Percentiles rank a stretch among this genome's conserved stretches.
These are phyloP conservation scores for Agrotis exclamationis DNA, from an alignment of 2,888 invertebrate genomes.

Conservation along the genomic window DNA sequence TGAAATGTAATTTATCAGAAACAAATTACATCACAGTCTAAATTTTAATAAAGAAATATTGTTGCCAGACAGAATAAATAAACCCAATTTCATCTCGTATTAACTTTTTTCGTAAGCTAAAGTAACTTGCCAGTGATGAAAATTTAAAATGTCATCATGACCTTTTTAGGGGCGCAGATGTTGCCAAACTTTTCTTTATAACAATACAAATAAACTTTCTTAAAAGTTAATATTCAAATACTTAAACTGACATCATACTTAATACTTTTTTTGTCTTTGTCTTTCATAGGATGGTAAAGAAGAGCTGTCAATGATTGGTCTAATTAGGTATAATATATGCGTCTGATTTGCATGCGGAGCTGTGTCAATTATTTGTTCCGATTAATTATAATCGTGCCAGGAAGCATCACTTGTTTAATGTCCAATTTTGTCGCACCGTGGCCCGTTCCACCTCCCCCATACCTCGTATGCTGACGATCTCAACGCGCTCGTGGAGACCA, in stretches of 20 bases:
- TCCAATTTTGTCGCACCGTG: too few relatives aligned
- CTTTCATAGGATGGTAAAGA: conserved; percentile 4
- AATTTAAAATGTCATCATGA: conserved; percentile 63
- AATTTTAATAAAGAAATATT: conserved; percentile 14
- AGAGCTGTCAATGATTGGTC: neutral
- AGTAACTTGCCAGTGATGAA: conserved; percentile 52
- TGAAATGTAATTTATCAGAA: neutral
- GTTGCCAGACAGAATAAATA: conserved; percentile 20
- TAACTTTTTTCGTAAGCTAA: conserved; percentile 43
- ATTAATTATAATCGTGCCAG: too few relatives aligned
- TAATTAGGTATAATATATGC: neutral
- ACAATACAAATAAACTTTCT: conserved; percentile 41
- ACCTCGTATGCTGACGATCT: too few relatives aligned
- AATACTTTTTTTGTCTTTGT: conserved; percentile 11
- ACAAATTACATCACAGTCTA: neutral
- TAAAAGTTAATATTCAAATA: conserved; percentile 47
- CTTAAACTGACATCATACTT: conserved; percentile 8
- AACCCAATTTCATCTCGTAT: conserved; percentile 17
- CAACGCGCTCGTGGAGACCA: too few relatives aligned
- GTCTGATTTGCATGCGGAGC: too few relatives aligned
- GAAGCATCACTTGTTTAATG: too few relatives aligned
- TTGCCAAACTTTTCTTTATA: conserved; percentile 49
- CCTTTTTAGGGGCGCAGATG: conserved; percentile 55
- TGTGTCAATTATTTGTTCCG: too few relatives aligned
- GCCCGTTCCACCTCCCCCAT: too few relatives aligned